Conservation (phyloP, 2,888 invertebrate species). For the Cheilosia scutellata region DNA sequence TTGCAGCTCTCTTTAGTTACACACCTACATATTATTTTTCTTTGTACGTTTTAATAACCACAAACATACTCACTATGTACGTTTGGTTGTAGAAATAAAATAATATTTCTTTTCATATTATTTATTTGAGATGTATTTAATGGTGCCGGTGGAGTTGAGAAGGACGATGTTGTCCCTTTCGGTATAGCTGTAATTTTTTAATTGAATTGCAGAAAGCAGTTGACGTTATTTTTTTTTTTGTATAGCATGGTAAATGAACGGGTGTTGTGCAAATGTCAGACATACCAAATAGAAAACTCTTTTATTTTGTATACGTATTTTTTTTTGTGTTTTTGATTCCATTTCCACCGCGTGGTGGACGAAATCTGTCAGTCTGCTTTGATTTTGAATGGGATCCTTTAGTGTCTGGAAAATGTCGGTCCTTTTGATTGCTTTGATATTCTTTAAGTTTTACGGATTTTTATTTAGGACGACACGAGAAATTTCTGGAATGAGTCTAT, state of each 20-base stretch:
- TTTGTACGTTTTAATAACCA: slow-evolving; percentile 26
- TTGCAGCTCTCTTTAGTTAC: background rate
- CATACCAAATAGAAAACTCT: background rate
- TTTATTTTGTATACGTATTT: slow-evolving; percentile 1
- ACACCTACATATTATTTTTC: slow-evolving; percentile 1
- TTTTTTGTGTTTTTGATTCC: background rate
- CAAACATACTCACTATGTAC: background rate
- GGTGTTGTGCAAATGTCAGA: background rate
- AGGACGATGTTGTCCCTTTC: slow-evolving; percentile 21
- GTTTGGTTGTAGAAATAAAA: background rate
- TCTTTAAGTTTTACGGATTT: background rate
- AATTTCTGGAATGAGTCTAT: too few species aligned
- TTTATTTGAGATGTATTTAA: slow-evolving; percentile 20
- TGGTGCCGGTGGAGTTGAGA: background rate
- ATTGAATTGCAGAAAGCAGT: slow-evolving; percentile 25
- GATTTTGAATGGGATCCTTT: slow-evolving; percentile 11
- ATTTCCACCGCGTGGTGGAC: background rate
- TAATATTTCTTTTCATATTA: slow-evolving; percentile 19
- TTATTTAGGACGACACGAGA: background rate
- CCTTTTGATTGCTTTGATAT: slow-evolving; percentile 6
- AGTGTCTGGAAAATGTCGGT: slow-evolving; percentile 1
- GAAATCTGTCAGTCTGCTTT: slow-evolving; percentile 19
- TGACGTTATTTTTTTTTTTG: background rate
- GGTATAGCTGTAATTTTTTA: slow-evolving; percentile 30
- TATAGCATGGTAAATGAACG: background rate